A percentile compares a stretch with the other conserved stretches of the same genome.
phyloP scores from a whole-genome alignment of 1,140 invertebrate genomes.

The Coenobita brevimanus region DNA sequence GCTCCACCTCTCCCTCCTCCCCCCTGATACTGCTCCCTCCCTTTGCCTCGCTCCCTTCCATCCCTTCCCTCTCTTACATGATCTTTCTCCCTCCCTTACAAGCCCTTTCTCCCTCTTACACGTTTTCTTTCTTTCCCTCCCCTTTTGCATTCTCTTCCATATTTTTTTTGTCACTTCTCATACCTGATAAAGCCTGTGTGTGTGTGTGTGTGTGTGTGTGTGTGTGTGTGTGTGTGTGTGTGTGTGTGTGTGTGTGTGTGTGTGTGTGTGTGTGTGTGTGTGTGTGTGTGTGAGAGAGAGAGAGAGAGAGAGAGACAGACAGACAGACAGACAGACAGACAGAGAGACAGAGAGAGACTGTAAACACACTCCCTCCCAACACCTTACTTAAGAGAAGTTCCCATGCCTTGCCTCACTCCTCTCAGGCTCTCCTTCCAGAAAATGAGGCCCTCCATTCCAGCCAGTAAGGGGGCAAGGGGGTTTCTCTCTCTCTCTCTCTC shows the following conservation, averaged over 20 bases:
- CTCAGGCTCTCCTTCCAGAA: no score
- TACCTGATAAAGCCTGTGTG: neutral
- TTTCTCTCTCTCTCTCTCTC: conserved; percentile 19
- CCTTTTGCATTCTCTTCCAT: no score
- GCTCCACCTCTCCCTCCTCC: no score
- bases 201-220: neutral
- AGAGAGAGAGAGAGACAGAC: neutral
- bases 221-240: neutral
- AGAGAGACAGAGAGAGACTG: conserved; percentile 20
- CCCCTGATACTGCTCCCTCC: no score
- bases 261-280: conserved; percentile 31
- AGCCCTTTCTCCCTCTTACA: no score
- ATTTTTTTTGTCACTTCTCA: neutral
- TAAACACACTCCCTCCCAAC: no score
- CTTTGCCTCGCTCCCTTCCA: no score
- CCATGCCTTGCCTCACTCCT: neutral
- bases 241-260: no score
- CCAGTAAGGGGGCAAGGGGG: neutral
- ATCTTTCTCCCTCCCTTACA: no score
- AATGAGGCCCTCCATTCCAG: neutral
- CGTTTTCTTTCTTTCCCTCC: no score
- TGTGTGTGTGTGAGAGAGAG: conserved; percentile 22
- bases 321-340: conserved; percentile 6
- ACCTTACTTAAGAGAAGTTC: neutral
- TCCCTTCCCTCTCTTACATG: no score